phyloP scores from a whole-genome alignment of 2,888 invertebrate species.

The Calliscelio sp. region DNA sequence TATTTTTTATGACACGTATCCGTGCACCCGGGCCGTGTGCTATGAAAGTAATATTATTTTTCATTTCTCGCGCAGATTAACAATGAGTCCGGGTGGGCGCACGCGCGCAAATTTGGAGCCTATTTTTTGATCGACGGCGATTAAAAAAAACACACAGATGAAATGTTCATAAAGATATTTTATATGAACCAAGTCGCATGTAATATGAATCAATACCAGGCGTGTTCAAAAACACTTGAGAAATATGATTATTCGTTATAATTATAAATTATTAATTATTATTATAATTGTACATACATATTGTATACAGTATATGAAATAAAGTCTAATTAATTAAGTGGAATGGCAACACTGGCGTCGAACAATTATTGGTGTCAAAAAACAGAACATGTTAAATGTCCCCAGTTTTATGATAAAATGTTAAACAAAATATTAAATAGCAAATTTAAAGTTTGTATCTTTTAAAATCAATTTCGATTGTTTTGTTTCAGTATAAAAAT shows the following conservation, averaged over 20 bases:
- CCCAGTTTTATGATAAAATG: no score
- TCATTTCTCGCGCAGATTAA: no score
- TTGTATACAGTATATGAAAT: constrained; percentile 13
- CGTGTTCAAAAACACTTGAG: constrained; percentile 52
- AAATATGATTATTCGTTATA: constrained; percentile 8
- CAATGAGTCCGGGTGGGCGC: no score
- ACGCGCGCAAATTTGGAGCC: neutral
- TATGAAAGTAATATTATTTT: no score
- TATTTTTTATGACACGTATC: no score
- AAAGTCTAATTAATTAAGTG: neutral
- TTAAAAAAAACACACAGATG: neutral
- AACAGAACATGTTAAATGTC: no score
- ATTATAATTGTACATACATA: constrained; percentile 54
- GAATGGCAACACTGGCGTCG: constrained; percentile 50
- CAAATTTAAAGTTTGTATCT: no score
- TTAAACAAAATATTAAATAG: no score
- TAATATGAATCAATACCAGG: constrained; percentile 45
- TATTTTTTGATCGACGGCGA: constrained; percentile 25
- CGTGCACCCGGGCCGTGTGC: no score
- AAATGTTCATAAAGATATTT: constrained; percentile 22
- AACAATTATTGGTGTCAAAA: neutral
- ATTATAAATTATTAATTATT: no score
- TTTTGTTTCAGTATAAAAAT: no score
- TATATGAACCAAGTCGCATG: constrained; percentile 36
- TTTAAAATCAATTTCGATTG: neutral